Percentiles rank a stretch among this genome's conserved stretches.
These are phyloP conservation scores for Rhabditoides inermis DNA, from an alignment of 2,888 invertebrate species.

Conservation along the genomic window DNA sequence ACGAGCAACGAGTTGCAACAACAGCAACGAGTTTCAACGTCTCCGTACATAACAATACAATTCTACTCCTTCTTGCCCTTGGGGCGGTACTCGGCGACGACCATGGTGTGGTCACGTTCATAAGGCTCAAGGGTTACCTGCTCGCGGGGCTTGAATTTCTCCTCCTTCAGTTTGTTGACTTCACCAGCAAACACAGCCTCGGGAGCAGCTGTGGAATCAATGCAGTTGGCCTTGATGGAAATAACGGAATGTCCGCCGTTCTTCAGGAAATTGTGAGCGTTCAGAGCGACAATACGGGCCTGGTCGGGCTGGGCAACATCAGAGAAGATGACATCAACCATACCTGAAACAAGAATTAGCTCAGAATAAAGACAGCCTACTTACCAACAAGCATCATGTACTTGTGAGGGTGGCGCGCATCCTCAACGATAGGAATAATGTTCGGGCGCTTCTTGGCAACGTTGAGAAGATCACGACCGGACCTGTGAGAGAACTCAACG, in stretches of 20 bases:
- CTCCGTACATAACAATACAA: no score
- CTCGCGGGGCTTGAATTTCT: constrained; percentile 93
- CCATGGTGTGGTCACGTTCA: constrained; percentile 95
- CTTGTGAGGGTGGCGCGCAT: constrained; percentile 95
- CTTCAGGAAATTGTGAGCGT: constrained; percentile 82
- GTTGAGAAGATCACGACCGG: constrained; percentile 81
- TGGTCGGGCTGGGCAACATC: constrained; percentile 99
- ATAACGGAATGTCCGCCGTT: constrained; percentile 97
- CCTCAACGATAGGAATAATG: constrained; percentile 97
- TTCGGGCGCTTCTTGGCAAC: constrained; percentile 97
- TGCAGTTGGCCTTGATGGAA: constrained; percentile 96
- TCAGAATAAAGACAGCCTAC: constrained; percentile 7
- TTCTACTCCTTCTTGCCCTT: constrained; percentile 18
- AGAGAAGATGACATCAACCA: constrained; percentile 96
- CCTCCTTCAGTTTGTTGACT: constrained; percentile 86
- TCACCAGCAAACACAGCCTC: constrained; percentile 96
- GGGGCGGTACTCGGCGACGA: constrained; percentile 73
- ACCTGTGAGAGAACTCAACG: constrained; percentile 95
- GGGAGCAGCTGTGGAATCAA: constrained; percentile 93
- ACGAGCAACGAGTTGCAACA: no score
- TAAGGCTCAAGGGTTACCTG: constrained; percentile 94
- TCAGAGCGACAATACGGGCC: constrained; percentile 89
- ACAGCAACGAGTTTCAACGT: no score
- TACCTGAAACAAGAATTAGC: constrained; percentile 58
- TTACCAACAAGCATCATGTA: constrained; percentile 90